Conservation (phyloP, 2,888 invertebrate species). For the Caenorhabditis plicata region DNA sequence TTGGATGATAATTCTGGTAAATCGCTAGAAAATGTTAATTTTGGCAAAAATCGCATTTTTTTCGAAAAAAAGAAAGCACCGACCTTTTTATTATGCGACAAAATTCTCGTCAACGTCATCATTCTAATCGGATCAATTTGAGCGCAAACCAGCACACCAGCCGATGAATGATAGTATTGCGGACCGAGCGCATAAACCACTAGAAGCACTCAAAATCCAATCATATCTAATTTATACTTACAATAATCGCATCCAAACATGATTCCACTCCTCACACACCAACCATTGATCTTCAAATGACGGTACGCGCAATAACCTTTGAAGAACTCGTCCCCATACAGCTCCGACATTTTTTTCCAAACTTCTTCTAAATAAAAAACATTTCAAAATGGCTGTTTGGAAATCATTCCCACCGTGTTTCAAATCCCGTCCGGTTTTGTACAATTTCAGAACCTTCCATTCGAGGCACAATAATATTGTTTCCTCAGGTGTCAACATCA, state of each 20-base stretch:
- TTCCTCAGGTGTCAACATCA: constrained; percentile 18
- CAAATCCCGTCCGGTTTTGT: background rate
- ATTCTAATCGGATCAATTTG: constrained; percentile 9
- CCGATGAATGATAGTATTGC: constrained; percentile 22
- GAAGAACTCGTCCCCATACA: background rate
- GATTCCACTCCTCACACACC: constrained; percentile 37
- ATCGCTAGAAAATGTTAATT: no score
- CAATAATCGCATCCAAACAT: constrained; percentile 46
- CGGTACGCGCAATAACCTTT: background rate
- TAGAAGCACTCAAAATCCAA: constrained; percentile 4
- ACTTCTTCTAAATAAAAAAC: constrained; percentile 9
- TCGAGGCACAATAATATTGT: constrained; percentile 10
- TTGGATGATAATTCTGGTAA: no score
- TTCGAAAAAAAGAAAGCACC: background rate
- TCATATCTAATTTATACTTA: constrained; percentile 9
- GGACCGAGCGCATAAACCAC: constrained; percentile 30
- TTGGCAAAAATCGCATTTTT: background rate
- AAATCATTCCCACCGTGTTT: background rate
- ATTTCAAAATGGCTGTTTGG: background rate
- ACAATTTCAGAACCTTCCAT: constrained; percentile 12
- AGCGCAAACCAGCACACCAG: constrained; percentile 21
- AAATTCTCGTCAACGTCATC: constrained; percentile 21
- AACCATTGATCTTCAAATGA: constrained; percentile 33
- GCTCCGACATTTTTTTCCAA: constrained; percentile 8
- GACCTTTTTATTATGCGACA: constrained; percentile 25